These are phyloP conservation scores for Oxyscelio sp. DNA, from an alignment of 2,888 invertebrate species.

Conservation along the genomic window DNA sequence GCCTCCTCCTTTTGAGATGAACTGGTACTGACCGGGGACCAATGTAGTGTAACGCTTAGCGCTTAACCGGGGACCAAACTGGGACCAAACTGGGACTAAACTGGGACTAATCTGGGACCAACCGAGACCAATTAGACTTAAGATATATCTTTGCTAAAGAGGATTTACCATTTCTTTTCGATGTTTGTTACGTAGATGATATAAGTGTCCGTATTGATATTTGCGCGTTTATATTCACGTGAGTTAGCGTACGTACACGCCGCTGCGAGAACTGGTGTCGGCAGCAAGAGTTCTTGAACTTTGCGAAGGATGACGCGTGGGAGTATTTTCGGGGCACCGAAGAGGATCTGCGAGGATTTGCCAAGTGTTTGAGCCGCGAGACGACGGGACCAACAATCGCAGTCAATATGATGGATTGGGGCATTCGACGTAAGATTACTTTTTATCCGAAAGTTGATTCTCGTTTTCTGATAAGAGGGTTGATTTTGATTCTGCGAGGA, in stretches of 20 bases:
- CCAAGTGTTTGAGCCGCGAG: too few species aligned
- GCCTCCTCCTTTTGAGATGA: conserved; percentile 6
- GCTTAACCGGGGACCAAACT: conserved; percentile 5
- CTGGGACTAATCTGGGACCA: conserved; percentile 23
- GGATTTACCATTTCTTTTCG: neutral
- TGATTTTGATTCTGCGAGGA: too few species aligned
- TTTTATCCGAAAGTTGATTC: too few species aligned
- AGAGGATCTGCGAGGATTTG: too few species aligned
- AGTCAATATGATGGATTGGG: too few species aligned
- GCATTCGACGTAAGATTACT: too few species aligned
- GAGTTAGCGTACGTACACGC: neutral
- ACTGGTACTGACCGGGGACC: conserved; percentile 19
- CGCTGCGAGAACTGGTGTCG: too few species aligned
- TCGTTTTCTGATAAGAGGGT: too few species aligned
- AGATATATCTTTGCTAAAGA: neutral
- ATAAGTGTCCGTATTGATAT: neutral
- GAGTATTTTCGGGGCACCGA: too few species aligned
- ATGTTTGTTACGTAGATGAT: neutral
- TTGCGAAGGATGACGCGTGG: too few species aligned
- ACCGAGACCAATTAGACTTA: neutral
- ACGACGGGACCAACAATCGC: too few species aligned
- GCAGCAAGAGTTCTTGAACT: too few species aligned
- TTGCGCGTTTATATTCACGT: neutral
- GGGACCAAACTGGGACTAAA: neutral
- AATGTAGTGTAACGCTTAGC: conserved; percentile 12